phyloP scores from a whole-genome alignment of 2,888 invertebrate species.

The Cerastis leucographa region DNA sequence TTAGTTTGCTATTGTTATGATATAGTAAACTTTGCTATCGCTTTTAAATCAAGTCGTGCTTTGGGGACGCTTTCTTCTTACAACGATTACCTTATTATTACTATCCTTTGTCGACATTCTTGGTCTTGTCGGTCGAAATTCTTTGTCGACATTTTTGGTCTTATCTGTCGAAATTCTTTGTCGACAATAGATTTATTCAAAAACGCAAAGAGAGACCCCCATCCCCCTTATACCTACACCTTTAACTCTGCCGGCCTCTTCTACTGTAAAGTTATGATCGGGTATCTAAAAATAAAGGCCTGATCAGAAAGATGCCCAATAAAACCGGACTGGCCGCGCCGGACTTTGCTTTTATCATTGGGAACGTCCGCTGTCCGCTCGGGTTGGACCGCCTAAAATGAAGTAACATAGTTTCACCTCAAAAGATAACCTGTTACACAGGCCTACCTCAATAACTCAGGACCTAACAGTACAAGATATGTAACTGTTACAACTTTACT shows the following conservation, averaged over 20 bases:
- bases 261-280: not conserved
- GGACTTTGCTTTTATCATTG: not conserved
- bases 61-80: constrained; percentile 13
- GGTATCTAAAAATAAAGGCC: not conserved
- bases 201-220: not conserved
- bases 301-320: not conserved
- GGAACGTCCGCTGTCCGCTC: not conserved
- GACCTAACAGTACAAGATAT: constrained; percentile 6
- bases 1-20: constrained; percentile 30
- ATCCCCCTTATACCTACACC: no score
- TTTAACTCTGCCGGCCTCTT: not conserved
- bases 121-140: no score
- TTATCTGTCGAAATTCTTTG: no score
- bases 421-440: not conserved
- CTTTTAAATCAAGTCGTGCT: constrained; percentile 5
- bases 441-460: not conserved
- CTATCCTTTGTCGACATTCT: not conserved
- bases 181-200: not conserved
- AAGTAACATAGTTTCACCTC: not conserved
- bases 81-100: not conserved
- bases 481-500: constrained; percentile 34
- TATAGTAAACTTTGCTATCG: constrained; percentile 4
- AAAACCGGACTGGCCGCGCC: not conserved
- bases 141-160: not conserved
- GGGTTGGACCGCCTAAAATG: not conserved